A percentile compares a stretch with the other conserved stretches of the same genome.
Evolutionary conservation across 2,797 vertebrate genomes (phyloP).

Genomic region (Poecile montanus): DNA sequence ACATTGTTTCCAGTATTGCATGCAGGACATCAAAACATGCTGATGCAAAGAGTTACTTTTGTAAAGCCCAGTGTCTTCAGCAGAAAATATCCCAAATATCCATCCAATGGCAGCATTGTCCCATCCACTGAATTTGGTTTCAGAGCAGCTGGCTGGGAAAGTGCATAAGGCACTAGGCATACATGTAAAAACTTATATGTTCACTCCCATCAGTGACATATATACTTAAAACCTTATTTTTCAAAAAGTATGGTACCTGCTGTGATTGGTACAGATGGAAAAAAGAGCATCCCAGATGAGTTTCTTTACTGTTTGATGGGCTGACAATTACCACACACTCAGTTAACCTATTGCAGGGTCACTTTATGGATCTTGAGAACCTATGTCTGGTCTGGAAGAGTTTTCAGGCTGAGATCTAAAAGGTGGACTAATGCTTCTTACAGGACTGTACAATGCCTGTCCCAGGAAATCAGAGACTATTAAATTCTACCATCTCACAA

Average conservation of each 20-base stretch:
- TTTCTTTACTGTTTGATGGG: neutral
- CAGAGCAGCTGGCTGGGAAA: neutral
- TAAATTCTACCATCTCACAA: neutral
- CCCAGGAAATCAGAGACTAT: neutral
- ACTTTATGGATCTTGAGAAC: neutral
- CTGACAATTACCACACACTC: neutral
- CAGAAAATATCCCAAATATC: neutral
- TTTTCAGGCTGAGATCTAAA: neutral
- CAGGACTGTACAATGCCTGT: neutral
- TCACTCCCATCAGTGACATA: neutral
- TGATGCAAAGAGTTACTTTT: neutral
- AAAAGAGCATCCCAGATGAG: neutral
- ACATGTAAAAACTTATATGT: neutral
- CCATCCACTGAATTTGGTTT: neutral
- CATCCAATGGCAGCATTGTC: neutral
- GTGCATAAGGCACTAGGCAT: neutral
- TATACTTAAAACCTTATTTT: neutral
- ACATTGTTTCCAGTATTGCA: neutral
- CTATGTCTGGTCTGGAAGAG: neutral
- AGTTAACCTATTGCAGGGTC: neutral
- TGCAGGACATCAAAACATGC: neutral
- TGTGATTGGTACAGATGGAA: neutral
- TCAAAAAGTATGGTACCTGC: neutral
- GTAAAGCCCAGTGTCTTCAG: neutral
- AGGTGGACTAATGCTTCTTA: neutral